Percentiles rank a stretch among this genome's conserved stretches.
Conservation (phyloP, 2,888 invertebrate species). For the Lutraria lutraria region DNA sequence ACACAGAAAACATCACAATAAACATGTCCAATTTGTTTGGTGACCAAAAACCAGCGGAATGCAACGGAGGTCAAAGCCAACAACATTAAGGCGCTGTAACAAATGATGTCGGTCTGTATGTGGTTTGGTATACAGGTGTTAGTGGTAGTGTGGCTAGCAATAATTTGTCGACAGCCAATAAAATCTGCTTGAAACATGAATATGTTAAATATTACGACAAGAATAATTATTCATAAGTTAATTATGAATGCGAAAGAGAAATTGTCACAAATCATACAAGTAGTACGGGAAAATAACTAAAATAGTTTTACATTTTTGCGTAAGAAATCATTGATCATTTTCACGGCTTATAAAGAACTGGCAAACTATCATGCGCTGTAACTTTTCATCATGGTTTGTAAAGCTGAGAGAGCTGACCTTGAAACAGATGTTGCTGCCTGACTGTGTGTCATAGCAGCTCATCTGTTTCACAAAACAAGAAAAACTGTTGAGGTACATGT, state of each 20-base stretch:
- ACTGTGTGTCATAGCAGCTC: too few species aligned
- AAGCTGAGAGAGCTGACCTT: too few species aligned
- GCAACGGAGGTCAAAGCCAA: constrained; percentile 37
- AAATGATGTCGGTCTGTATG: constrained; percentile 18
- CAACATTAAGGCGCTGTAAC: constrained; percentile 18
- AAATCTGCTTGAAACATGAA: constrained; percentile 39
- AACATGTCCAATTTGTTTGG: constrained; percentile 50
- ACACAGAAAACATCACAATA: constrained; percentile 38
- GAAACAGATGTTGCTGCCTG: too few species aligned
- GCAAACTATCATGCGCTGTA: too few species aligned
- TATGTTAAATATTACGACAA: constrained; percentile 31
- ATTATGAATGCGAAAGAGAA: neutral
- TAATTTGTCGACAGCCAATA: constrained; percentile 9
- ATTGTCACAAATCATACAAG: neutral
- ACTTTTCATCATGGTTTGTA: too few species aligned
- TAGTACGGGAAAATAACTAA: neutral
- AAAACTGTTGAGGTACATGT: too few species aligned
- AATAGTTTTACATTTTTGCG: neutral
- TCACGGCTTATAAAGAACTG: neutral
- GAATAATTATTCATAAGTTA: constrained; percentile 10
- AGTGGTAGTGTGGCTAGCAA: neutral
- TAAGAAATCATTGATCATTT: constrained; percentile 9
- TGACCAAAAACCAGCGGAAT: constrained; percentile 38
- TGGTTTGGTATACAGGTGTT: constrained; percentile 35
- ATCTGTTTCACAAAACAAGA: too few species aligned